These are phyloP conservation scores for Forbesichthys papilliferus DNA, from an alignment of 2,113 vertebrate genomes.

Conservation along the genomic window DNA sequence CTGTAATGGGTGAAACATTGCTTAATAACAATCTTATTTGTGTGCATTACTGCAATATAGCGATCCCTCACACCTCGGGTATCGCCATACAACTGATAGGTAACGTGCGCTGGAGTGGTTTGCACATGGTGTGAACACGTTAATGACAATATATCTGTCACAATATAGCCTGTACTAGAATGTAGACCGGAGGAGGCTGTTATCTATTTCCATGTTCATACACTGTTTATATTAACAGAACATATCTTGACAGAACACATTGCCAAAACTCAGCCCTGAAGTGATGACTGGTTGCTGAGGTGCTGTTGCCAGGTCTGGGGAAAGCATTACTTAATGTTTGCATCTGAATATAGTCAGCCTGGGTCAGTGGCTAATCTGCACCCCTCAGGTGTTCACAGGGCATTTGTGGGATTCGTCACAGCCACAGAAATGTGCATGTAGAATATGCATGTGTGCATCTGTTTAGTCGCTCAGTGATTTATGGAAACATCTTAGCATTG, in stretches of 20 bases:
- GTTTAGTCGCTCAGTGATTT: not conserved
- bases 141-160: no score
- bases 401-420: slow-evolving; percentile 12
- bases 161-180: no score
- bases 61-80: not conserved
- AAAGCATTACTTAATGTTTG: slow-evolving; percentile 6
- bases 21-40: not conserved
- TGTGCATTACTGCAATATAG: not conserved
- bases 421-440: not conserved
- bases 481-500: no score
- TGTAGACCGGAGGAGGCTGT: no score
- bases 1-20: slow-evolving; percentile 55
- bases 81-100: not conserved
- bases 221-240: slow-evolving; percentile 2
- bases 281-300: slow-evolving; percentile 64
- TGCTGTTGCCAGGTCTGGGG: slow-evolving; percentile 48
- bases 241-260: not conserved
- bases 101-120: no score
- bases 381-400: slow-evolving; percentile 8
- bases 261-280: slow-evolving; percentile 23
- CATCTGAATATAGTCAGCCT: slow-evolving; percentile 18
- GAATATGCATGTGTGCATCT: not conserved
- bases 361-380: slow-evolving; percentile 26
- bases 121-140: no score
- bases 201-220: no score